A percentile compares a stretch with the other conserved stretches of the same genome.
Conservation (phyloP, 1,140 invertebrate genomes). For the Holotrichia oblita region DNA sequence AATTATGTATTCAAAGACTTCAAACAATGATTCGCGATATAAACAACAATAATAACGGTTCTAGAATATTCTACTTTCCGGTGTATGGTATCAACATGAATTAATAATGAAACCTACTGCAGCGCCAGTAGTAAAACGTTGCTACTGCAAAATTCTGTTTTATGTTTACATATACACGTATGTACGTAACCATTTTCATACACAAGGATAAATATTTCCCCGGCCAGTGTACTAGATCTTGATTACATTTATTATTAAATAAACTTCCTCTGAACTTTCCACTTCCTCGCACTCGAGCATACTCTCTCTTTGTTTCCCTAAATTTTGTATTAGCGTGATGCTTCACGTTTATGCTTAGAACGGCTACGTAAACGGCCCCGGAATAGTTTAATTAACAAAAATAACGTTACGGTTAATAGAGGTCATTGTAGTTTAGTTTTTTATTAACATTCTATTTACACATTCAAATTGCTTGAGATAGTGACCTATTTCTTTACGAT, state of each 20-base stretch:
- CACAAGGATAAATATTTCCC: not conserved
- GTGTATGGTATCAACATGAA: no score
- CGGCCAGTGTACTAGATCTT: not conserved
- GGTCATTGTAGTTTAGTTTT: conserved; percentile 8
- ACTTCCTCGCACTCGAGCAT: not conserved
- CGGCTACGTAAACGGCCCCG: not conserved
- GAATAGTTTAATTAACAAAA: conserved; percentile 18
- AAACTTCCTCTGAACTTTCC: no score
- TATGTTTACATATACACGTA: not conserved
- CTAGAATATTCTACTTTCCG: no score
- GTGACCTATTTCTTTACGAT: not conserved
- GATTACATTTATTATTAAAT: conserved; percentile 31
- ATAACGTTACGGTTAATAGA: not conserved
- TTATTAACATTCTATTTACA: not conserved
- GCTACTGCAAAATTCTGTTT: conserved; percentile 10
- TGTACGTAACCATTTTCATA: not conserved
- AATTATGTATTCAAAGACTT: no score
- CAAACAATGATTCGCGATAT: no score
- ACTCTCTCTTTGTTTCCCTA: not conserved
- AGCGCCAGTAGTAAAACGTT: not conserved
- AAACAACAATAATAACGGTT: no score
- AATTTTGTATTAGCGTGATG: not conserved
- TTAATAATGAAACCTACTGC: not conserved
- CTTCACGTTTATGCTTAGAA: conserved; percentile 11
- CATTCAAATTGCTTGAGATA: not conserved